Evolutionary conservation across 2,888 invertebrate species (phyloP), one percentile per base, ranked within the genome.

Genomic region (Lithosia quadra): DNA sequence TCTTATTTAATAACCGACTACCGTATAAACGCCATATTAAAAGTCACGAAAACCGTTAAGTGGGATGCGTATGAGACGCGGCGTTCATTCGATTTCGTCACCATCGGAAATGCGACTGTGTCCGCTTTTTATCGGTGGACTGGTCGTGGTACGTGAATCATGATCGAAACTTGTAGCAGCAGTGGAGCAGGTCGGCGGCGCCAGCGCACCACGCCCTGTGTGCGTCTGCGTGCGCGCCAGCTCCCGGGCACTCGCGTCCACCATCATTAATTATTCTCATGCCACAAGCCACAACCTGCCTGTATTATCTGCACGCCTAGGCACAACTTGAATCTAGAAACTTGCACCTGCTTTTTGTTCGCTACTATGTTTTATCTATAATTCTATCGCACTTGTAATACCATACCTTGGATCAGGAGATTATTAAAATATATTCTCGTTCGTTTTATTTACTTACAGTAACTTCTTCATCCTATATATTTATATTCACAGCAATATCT

Each of bases 1-100:
- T 91, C 90, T 91, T 90, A 90, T 90, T 92, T 91, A 91, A 91
- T 91, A 92, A 91, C 89, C 86, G 89, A 91, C 91, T 90, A 91
- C 90, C 90, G 91, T 91, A 90, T 91, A 92, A 92, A 91, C 84
- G 88, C 86, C 84, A 84, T 88, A 91, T 92, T 92, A 90, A 91
- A 88, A 89, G 85, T 85, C 87, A 86, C 86, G 88, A 88, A 88
- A 87, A 91, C 91, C 91, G 91, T 92, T 92, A 91, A 89, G 89
- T 90, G 89, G 86, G 91, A 91, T 90, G 90, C 85, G 89, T 88
- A 84, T 87, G 84, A 85, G 86, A 86, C 85, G 82, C 82, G 82
- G 86, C 84, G 82, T 84, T 80, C 81, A 85, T 75, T 80, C 75
- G 78, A 84, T 92, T 90, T 91, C 89, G 90, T 92, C 92, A 89